These are phyloP conservation scores for Megaleporinus macrocephalus DNA, from an alignment of 2,113 vertebrate species.

Conservation along the genomic window DNA sequence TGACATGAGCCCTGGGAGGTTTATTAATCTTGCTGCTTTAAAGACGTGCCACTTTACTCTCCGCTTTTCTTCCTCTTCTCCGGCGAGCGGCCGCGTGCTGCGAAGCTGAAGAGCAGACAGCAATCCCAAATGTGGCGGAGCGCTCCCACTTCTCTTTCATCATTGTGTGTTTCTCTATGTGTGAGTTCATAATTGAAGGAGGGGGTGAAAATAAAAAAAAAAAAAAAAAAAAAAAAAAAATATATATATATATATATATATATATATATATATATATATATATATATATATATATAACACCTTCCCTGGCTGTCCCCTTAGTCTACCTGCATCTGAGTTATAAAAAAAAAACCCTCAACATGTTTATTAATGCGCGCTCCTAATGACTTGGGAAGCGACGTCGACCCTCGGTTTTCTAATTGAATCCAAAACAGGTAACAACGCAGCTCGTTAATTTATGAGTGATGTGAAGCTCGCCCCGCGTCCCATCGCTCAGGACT, in stretches of 20 bases:
- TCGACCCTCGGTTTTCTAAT: slow-evolving; percentile 40
- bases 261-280: too few relatives aligned
- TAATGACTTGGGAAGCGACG: slow-evolving; percentile 28
- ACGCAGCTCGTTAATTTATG: slow-evolving; percentile 39
- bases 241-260: too few relatives aligned
- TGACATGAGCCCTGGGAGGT: slow-evolving; percentile 50
- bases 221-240: too few relatives aligned
- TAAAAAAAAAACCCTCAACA: slow-evolving; percentile 27
- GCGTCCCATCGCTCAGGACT: slow-evolving; percentile 14
- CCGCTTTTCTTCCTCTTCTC: slow-evolving; percentile 25
- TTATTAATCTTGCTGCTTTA: slow-evolving; percentile 50
- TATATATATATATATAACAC: too few relatives aligned
- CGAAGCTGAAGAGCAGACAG: background rate
- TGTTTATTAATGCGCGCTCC: slow-evolving; percentile 27
- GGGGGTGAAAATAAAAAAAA: too few relatives aligned
- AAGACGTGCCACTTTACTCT: slow-evolving; percentile 41
- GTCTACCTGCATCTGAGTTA: background rate
- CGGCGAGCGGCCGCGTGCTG: slow-evolving; percentile 3
- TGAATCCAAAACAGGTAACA: slow-evolving; percentile 37
- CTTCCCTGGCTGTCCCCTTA: background rate
- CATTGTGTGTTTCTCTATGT: slow-evolving; percentile 1
- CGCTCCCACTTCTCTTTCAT: slow-evolving; percentile 1
- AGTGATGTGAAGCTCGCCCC: background rate
- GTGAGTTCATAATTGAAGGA: background rate
- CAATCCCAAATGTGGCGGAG: background rate